Evolutionary conservation across 2,113 vertebrate genomes (phyloP), one percentile per base, ranked within the genome.

Genomic region (Okapia johnstoni): DNA sequence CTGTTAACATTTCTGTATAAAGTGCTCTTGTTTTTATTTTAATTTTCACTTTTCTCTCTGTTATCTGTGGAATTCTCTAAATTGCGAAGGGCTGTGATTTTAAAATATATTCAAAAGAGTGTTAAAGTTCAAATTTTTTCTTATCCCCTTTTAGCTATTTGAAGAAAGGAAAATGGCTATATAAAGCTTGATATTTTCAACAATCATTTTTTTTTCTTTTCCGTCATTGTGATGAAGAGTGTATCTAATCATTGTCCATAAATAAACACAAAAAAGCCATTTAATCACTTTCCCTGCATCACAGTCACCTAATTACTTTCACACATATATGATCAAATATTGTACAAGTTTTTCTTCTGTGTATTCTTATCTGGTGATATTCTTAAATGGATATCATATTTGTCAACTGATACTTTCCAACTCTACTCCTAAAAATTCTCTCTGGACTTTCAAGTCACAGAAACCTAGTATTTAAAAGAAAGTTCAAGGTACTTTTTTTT

Each of bases 141-240:
- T 52, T 54, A 81, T 28, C 19, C 88, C 70, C 63, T 83, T 93
- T 93, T 54, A 95, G n/a, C 21, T 97, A 55, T 61, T 85, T 85
- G 48, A 96, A 91, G 54, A 88, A 85, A 48, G 26, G n/a, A 55
- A 96, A 97, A 70, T 63, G 6, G 2, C 17, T 94, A 85, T 61
- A 19, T 86, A 95, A 93, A 96, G 33, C 85, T 90, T 50, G 40
- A 33, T 90, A 60, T 92, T 73, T 98, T 95, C 86, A 96, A 73
- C 11, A 66, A 43, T 91, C 19, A 85, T 70, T 83, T 97, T 92
- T 88, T 83, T 97, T 87, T 90, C 90, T 92, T 63, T 85, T 93
- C 90, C 26, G 76, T 90, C 36, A 40, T 88, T 91, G 76, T 90
- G 63, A 92, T 80, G 87, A 95, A 96, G 81, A 57, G 33, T 70